Evolutionary conservation across 2,113 vertebrate genomes (phyloP).

Genomic region (Dicaeum eximium): DNA sequence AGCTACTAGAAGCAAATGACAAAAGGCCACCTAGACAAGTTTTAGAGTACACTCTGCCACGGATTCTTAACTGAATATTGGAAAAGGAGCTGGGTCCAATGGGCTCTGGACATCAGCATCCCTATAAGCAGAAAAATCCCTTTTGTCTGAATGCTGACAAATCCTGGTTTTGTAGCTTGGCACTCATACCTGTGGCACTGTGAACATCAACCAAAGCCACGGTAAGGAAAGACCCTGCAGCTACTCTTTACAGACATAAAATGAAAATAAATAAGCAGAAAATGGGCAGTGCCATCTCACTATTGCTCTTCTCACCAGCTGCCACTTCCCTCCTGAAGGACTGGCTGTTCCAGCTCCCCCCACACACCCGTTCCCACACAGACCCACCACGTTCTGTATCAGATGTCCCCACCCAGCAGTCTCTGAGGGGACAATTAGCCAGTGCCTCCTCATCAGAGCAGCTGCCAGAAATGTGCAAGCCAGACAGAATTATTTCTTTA

Average conservation of each 20-base stretch:
- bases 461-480: not conserved
- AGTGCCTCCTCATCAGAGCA: not conserved
- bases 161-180: not conserved
- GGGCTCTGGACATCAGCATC: not conserved
- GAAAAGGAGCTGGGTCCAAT: not conserved
- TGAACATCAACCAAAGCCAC: not conserved
- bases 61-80: not conserved
- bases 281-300: not conserved
- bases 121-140: not conserved
- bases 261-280: not conserved
- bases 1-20: not conserved
- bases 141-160: not conserved
- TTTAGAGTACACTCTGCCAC: rapidly evolving
- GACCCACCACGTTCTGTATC: not conserved
- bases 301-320: not conserved
- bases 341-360: not conserved
- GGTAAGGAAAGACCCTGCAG: not conserved
- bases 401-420: not conserved
- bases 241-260: not conserved
- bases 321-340: rapidly evolving
- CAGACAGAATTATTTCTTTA: not conserved
- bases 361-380: rapidly evolving
- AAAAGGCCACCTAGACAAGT: rapidly evolving
- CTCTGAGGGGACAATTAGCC: not conserved
- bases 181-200: not conserved